These are phyloP conservation scores for Cassiopea andromeda DNA, from an alignment of 30 jellyfish, hydroid and myxozoan genomes.

Conservation along the genomic window DNA sequence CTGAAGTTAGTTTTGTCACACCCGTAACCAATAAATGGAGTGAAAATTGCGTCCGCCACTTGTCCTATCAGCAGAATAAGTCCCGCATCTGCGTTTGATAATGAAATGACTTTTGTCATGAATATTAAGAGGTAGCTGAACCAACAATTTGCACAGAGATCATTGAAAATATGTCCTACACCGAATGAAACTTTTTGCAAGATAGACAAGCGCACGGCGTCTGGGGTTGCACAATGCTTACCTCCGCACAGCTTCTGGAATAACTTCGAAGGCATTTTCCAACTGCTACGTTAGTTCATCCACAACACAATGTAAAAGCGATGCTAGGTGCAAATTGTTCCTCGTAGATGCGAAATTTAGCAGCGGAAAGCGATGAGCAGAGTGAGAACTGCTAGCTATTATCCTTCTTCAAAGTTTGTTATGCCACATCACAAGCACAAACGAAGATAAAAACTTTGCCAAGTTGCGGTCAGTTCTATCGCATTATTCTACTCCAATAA, in stretches of 20 bases:
- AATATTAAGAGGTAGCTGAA: conserved; percentile 81
- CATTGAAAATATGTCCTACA: conserved; percentile 94
- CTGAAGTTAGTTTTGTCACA: conserved; percentile 77
- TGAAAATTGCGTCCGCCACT: conserved; percentile 90
- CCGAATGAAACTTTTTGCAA: conserved; percentile 80
- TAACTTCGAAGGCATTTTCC: conserved; percentile 50
- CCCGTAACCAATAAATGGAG: conserved; percentile 90
- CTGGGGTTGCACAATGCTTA: background rate
- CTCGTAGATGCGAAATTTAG: too few species aligned
- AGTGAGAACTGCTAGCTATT: too few species aligned
- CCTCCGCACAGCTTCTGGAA: conserved; percentile 44
- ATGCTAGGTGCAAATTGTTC: background rate
- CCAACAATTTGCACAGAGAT: conserved; percentile 96
- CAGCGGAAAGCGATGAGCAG: too few species aligned
- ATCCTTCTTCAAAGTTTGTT: background rate
- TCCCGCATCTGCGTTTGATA: conserved; percentile 88
- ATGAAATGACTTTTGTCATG: conserved; percentile 90
- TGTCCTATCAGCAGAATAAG: conserved; percentile 91
- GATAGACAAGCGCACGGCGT: conserved; percentile 46
- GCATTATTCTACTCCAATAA: background rate
- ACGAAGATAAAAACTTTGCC: background rate
- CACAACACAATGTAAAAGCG: background rate
- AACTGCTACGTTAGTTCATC: background rate
- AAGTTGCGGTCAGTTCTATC: background rate
- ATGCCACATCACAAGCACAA: background rate